These are phyloP conservation scores for Orchesellides sinensis DNA, from an alignment of 2,888 invertebrate species.

Conservation along the genomic window DNA sequence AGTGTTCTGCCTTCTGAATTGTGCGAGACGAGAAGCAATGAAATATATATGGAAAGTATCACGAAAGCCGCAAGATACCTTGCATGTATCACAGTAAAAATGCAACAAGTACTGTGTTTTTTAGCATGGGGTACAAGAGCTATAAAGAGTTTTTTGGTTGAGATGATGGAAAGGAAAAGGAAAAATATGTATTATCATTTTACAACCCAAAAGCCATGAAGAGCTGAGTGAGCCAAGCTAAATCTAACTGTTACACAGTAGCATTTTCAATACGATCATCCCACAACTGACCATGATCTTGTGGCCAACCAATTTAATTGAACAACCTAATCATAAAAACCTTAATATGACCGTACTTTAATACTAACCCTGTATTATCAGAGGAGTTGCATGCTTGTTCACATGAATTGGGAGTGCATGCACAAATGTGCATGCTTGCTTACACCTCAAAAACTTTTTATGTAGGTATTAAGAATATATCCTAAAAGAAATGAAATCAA, in stretches of 20 bases:
- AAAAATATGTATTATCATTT: neutral
- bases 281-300: slow-evolving; percentile 56
- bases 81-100: too few relatives aligned
- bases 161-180: neutral
- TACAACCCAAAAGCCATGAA: neutral
- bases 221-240: neutral
- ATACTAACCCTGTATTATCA: neutral
- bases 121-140: neutral
- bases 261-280: neutral
- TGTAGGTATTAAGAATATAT: too few relatives aligned
- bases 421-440: too few relatives aligned
- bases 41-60: too few relatives aligned
- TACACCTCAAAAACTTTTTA: too few relatives aligned
- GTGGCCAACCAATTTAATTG: slow-evolving; percentile 25
- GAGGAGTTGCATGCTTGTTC: slow-evolving; percentile 12
- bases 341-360: too few relatives aligned
- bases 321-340: too few relatives aligned
- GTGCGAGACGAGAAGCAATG: too few relatives aligned
- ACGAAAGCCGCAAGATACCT: too few relatives aligned
- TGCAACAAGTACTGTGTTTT: too few relatives aligned
- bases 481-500: too few relatives aligned
- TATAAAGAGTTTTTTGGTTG: neutral
- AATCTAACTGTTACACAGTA: neutral
- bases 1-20: too few relatives aligned
- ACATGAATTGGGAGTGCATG: slow-evolving; percentile 1